These are phyloP conservation scores for Hydrolagus affinis DNA, from an alignment of 2,113 vertebrate species.

Conservation along the genomic window DNA sequence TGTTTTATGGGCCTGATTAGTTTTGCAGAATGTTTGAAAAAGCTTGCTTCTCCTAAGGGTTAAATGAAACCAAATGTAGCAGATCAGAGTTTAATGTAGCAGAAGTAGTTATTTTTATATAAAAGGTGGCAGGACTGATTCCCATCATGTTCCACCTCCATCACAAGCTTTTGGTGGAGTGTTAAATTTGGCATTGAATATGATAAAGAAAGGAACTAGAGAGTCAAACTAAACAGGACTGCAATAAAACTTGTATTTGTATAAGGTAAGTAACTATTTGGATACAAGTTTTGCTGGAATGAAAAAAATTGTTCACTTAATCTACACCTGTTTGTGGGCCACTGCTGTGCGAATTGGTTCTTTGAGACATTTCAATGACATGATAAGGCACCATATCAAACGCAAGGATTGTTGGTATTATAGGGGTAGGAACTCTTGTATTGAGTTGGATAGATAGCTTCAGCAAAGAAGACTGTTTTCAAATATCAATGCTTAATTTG, in stretches of 20 bases:
- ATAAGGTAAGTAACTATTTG: too few species aligned
- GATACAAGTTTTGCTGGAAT: too few species aligned
- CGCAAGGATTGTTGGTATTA: too few species aligned
- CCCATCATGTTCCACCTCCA: background rate
- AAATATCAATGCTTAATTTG: too few species aligned
- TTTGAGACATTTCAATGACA: too few species aligned
- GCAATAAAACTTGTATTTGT: background rate
- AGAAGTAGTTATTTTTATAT: background rate
- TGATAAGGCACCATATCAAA: too few species aligned
- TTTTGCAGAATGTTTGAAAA: background rate
- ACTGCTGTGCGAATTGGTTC: too few species aligned
- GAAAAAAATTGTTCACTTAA: too few species aligned
- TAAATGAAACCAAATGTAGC: background rate
- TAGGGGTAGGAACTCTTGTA: too few species aligned
- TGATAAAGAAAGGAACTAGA: background rate
- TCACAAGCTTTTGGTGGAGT: background rate
- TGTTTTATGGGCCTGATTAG: background rate
- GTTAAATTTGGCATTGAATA: background rate
- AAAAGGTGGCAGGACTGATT: background rate
- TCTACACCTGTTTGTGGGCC: too few species aligned
- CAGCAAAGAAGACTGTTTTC: too few species aligned
- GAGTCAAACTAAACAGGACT: background rate
- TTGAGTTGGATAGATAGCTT: too few species aligned
- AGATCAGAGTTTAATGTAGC: background rate
- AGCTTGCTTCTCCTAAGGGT: background rate